These are phyloP conservation scores for Chaunax sp. DNA, from an alignment of 2,797 vertebrate genomes.

Conservation along the genomic window DNA sequence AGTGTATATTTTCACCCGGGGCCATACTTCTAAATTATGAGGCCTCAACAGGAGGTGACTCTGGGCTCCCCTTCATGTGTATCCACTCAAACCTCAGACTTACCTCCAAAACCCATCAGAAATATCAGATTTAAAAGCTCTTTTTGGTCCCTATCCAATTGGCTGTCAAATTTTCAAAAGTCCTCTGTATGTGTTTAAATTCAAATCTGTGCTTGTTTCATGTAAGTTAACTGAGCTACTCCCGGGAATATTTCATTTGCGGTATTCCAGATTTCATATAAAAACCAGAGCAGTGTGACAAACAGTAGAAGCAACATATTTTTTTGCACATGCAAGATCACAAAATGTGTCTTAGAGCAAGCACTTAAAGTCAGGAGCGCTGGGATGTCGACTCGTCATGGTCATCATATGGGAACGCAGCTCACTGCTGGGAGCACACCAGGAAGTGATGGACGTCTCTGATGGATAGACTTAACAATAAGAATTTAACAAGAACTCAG, in stretches of 20 bases:
- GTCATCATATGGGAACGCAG: constrained; percentile 4
- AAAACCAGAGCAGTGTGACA: constrained; percentile 12
- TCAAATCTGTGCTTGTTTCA: background rate
- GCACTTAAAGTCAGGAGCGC: constrained; percentile 19
- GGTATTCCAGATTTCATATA: constrained; percentile 12
- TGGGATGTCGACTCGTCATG: constrained; percentile 12
- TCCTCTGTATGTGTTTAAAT: constrained; percentile 1
- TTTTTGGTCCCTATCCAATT: background rate
- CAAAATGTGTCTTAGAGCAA: constrained; percentile 16
- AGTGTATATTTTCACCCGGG: constrained; percentile 1
- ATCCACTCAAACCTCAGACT: constrained; percentile 10
- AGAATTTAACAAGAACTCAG: constrained; percentile 21
- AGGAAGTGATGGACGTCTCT: constrained; percentile 20
- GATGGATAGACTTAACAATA: constrained; percentile 24
- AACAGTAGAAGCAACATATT: background rate
- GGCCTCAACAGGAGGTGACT: constrained; percentile 11
- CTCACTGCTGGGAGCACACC: constrained; percentile 21
- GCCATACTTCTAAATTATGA: constrained; percentile 7
- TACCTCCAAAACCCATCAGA: constrained; percentile 1
- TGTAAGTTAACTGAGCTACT: background rate
- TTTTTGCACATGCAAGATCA: background rate
- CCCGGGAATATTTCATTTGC: constrained; percentile 3
- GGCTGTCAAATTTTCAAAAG: background rate
- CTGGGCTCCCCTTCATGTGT: constrained; percentile 5
- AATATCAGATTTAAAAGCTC: background rate